Base-by-base conservation (phyloP, 2,797 vertebrate species). In the Danio jaintianensis region DNA sequence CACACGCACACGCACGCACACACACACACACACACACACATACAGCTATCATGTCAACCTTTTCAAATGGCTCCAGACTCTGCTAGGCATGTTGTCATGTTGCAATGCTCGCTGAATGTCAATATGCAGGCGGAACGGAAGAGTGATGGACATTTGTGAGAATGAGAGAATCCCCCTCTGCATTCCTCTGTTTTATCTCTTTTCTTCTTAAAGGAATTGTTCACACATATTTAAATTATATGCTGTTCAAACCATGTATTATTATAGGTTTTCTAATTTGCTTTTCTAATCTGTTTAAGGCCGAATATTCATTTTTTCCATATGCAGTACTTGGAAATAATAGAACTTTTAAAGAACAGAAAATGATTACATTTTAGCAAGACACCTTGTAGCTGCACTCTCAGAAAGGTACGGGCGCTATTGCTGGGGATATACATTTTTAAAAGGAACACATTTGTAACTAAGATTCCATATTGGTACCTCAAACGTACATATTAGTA, bases 41-140 rank as follows among this genome's bases (percentile, higher is more conserved):
- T 84, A 15, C 83, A 79, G 74, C 87, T 82, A 89, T 89, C 90
- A 88, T 91, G 90, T 93, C 93, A 92, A 93, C 92, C 91, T 93
- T 93, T 94, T 92, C 91, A 92, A 86, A 90, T 89, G 88, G 90
- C 89, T 90, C 88, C 90, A 88, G 90, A 92, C 92, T 91, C 90
- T 92, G 91, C 88, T 90, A 89, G 91, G 86, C 87, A 87, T 92
- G 91, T 93, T 93, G 91, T 93, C 92, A 93, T 92, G 91, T 92
- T 93, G 92, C 92, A 91, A 91, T 89, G 92, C 90, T 92, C 92
- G 91, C 92, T 93, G 93, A 93, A 94, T 93, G 90, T 93, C 92
- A 93, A 93, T 64, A 64, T 11, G 22, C 76, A 18, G 48, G 86
- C 87, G 89, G 90, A 90, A 92, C 89, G 86, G 90, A 89, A 91